These are phyloP conservation scores for Cynopterus sphinx DNA, from an alignment of 2,797 vertebrate species.

Conservation along the genomic window DNA sequence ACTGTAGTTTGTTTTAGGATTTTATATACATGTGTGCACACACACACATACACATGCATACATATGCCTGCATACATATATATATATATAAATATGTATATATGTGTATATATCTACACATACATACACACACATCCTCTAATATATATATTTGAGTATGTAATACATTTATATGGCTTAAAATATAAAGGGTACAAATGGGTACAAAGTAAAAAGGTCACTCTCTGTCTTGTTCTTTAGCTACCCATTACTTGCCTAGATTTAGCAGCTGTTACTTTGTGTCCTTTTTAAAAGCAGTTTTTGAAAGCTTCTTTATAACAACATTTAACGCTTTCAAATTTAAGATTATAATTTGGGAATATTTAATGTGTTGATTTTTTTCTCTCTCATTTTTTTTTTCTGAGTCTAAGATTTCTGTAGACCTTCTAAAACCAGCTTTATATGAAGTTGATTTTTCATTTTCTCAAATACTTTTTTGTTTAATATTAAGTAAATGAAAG, in stretches of 20 bases:
- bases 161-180: neutral
- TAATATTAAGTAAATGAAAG: slow-evolving; percentile 31
- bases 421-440: slow-evolving; percentile 4
- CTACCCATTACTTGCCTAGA: neutral
- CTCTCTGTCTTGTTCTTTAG: neutral
- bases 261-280: neutral
- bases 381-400: neutral
- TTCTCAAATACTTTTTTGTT: slow-evolving; percentile 6
- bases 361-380: slow-evolving; percentile 16
- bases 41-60: too few relatives aligned
- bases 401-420: slow-evolving; percentile 58
- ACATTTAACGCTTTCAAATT: neutral
- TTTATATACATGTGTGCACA: neutral
- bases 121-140: too few relatives aligned
- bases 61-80: too few relatives aligned
- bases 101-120: too few relatives aligned
- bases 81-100: too few relatives aligned
- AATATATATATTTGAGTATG: neutral
- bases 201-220: neutral
- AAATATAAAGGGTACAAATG: neutral
- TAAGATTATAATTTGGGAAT: slow-evolving; percentile 18
- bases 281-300: slow-evolving; percentile 21
- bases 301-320: slow-evolving; percentile 22
- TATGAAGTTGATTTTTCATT: slow-evolving; percentile 52
- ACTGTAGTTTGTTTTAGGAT: slow-evolving; percentile 32